A percentile compares a stretch with the other conserved stretches of the same genome.
phyloP scores from a whole-genome alignment of 2,797 vertebrate species.

The Setipinna tenuifilis region DNA sequence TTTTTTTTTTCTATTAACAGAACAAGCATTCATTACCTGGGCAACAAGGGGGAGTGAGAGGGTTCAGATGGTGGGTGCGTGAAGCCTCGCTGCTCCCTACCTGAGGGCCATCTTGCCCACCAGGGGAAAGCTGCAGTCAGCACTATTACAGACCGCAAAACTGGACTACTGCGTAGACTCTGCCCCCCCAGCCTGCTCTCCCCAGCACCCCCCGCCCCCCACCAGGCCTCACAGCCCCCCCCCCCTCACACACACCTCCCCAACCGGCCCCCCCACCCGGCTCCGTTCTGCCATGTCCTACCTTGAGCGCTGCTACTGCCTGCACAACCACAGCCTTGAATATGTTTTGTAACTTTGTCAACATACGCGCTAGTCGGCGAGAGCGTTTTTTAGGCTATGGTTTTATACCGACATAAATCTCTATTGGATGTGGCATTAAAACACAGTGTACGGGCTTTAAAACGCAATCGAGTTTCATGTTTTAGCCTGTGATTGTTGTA shows the following conservation, averaged over 20 bases:
- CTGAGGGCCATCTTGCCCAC: conserved; percentile 21
- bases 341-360: conserved; percentile 23
- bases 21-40: conserved; percentile 52
- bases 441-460: background rate
- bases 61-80: conserved; percentile 19
- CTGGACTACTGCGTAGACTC: background rate
- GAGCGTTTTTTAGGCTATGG: background rate
- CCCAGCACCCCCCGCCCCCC: too few species aligned
- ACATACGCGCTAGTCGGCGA: background rate
- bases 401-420: background rate
- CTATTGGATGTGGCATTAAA: background rate
- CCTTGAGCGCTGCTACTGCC: background rate
- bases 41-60: conserved; percentile 40
- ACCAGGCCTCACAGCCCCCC: too few species aligned
- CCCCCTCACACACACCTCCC: too few species aligned
- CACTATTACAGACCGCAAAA: conserved; percentile 1
- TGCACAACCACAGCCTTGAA: conserved; percentile 25
- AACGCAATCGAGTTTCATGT: background rate
- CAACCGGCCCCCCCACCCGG: too few species aligned
- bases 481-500: background rate
- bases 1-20: conserved; percentile 58
- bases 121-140: conserved; percentile 11
- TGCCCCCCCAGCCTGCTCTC: background rate
- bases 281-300: background rate
- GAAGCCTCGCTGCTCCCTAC: background rate